Conservation (phyloP, 2,888 invertebrate genomes). For the Eubasilissa splendida region DNA sequence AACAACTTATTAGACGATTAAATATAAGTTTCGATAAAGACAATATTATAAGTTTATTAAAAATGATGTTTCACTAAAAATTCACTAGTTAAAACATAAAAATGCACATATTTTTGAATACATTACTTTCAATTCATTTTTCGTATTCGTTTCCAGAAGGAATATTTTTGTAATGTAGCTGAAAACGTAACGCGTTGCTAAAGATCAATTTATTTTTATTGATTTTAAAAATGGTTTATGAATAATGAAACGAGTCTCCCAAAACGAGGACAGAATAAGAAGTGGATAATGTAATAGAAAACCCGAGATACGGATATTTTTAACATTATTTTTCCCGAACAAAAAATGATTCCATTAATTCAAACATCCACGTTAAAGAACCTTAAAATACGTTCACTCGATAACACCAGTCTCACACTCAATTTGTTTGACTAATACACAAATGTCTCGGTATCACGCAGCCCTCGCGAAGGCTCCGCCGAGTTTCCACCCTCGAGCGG, state of each 20-base stretch:
- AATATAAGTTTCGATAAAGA: too few relatives aligned
- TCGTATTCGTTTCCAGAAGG: too few relatives aligned
- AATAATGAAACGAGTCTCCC: neutral
- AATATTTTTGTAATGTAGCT: too few relatives aligned
- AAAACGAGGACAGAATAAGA: neutral
- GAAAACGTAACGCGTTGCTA: too few relatives aligned
- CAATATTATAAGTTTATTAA: too few relatives aligned
- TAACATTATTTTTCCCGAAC: neutral
- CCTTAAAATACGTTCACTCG: conserved; percentile 20
- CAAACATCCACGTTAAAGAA: conserved; percentile 19
- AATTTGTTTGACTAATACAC: conserved; percentile 26
- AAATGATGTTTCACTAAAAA: too few relatives aligned
- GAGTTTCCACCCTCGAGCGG: neutral
- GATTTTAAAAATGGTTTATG: too few relatives aligned
- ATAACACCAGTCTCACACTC: conserved; percentile 16
- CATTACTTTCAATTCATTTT: too few relatives aligned
- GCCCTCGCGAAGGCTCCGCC: neutral
- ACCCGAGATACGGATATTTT: neutral
- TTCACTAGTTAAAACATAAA: too few relatives aligned
- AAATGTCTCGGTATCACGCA: neutral
- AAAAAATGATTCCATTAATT: neutral
- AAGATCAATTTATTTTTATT: too few relatives aligned
- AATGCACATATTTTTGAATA: too few relatives aligned
- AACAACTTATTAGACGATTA: too few relatives aligned
- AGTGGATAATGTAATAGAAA: neutral